Base-by-base conservation (phyloP, 2,797 vertebrate species). In the Microctenopoma stevenorrisi region DNA sequence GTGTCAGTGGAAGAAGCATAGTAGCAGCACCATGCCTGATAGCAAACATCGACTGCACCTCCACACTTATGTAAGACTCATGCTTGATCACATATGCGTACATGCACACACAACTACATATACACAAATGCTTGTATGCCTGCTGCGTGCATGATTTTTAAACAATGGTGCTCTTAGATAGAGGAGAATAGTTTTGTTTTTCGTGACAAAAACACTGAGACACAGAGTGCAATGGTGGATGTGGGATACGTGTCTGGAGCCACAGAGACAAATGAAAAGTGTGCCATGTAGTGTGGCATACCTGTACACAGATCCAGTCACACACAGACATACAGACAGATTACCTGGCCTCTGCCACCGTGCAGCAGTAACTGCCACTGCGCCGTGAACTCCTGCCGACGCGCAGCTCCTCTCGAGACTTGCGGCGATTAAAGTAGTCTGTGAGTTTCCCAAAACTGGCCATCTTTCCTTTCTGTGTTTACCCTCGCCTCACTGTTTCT, bases 371-470 rank as follows among this genome's bases (percentile, higher is more conserved):
- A 75, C 96, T 97, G 78, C 95, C 95, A 0, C 96, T 96, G 55
- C 96, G 90, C 76, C 91, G 91, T 38, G 92, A 88, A 68, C 93
- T 94, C 76, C 94, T 93, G 79, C 84, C 94, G 68, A 12, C 91
- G 79, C 93, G 91, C 74, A 97, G 92, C 90, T 97, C 96, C 64
- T 95, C 95, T 67, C 96, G 94, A 61, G 96, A 96, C 87, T 95
- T 96, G 71, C 96, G 94, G 3, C 96, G 94, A 86, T 93, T 95
- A 92, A 97, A 96, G 93, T 97, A 96, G 83, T 97, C 96, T 9
- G 96, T 97, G 89, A 97, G 95, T 94, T 97, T 97, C 78, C 96
- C 96, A 15, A 97, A 97, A 57, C 96, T 96, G 76, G 96, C 94
- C 96, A 97, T 97, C 87, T 91, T 89, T 51, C 57, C 68, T 61